Percentiles rank a stretch among this genome's conserved stretches.
These are phyloP conservation scores for Neolamprologus tretocephalus DNA, from an alignment of 2,113 vertebrate genomes.

Conservation along the genomic window DNA sequence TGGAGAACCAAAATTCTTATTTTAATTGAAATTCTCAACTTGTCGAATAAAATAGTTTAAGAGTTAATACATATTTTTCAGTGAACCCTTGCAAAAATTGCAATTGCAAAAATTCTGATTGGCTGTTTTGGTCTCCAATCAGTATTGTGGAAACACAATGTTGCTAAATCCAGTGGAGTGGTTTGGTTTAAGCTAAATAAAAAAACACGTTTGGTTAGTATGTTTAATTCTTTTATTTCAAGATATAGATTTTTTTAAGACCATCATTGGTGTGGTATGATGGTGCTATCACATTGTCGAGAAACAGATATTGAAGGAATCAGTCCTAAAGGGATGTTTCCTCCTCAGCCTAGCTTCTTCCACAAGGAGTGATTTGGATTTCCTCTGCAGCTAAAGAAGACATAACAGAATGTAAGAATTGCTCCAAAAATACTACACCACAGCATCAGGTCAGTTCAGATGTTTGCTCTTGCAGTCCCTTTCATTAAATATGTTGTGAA, in stretches of 20 bases:
- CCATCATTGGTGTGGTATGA: neutral
- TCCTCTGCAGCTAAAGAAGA: neutral
- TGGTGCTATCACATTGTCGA: accelerated
- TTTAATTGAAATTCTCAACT: too few relatives aligned
- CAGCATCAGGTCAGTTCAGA: neutral
- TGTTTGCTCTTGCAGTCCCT: neutral
- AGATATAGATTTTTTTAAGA: neutral
- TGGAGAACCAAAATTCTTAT: too few relatives aligned
- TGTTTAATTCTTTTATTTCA: neutral
- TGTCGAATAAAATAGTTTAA: too few relatives aligned
- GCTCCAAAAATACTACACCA: neutral
- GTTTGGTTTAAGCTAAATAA: too few relatives aligned
- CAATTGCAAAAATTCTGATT: too few relatives aligned
- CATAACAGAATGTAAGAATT: neutral
- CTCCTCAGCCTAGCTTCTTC: neutral
- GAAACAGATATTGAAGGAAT: neutral
- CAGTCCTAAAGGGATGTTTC: neutral
- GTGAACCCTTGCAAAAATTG: too few relatives aligned
- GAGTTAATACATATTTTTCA: too few relatives aligned
- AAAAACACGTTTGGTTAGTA: neutral
- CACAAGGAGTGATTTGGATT: neutral
- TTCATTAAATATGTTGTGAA: neutral
- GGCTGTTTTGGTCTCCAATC: too few relatives aligned
- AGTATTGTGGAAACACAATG: too few relatives aligned
- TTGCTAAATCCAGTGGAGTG: too few relatives aligned